Base-by-base conservation (phyloP, 2,888 invertebrate genomes). In the Volucella inflata region DNA sequence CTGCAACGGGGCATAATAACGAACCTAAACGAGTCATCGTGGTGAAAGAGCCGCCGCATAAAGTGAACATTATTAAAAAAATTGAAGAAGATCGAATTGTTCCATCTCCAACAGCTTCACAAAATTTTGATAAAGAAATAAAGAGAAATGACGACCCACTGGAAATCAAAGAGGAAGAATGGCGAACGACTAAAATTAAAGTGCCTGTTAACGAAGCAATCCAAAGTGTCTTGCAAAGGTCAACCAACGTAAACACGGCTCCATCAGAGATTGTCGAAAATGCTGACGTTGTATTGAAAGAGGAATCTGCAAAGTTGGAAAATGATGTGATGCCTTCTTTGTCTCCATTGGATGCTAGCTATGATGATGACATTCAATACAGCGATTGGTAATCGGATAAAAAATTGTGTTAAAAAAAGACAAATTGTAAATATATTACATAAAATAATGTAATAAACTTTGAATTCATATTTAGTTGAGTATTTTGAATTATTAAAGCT, bases 171-270 rank as follows among this genome's bases (percentile, higher is more conserved):
- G 87, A 87, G 21, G 77, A 78, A 2, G 87, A 81, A 59, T 74
- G 68, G 82, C 77, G 82, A 44, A 82, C 76, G 10, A 85, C 72
- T 16, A 81, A 77, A 48, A 68, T 85, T 30, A 85, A 85, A 64
- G 81, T 85, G 12, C 85, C 85, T 62, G 60, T 67, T 2, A 85
- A 85, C 12, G 81, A 85, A 62, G 68, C 72, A 17, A 85, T 85
- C 36, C 81, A 81, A 72, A 81, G 64, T 40, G 85, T 85, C 10
- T 57, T 85, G 36, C 76, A 68, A 17, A 81, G 57, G 16, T 85
- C 81, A 10, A 57, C 21, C 2, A 46, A 3, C 30, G 30, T 6
- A 0, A 30, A 30, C 38, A 36, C 59, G 40, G 51, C 30, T 9
- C 14, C 11, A 4, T 9, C 36, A 1, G 75, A 74, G 6, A 40